phyloP scores from a whole-genome alignment of 2,113 vertebrate genomes.

The Sebastes schlegelii region DNA sequence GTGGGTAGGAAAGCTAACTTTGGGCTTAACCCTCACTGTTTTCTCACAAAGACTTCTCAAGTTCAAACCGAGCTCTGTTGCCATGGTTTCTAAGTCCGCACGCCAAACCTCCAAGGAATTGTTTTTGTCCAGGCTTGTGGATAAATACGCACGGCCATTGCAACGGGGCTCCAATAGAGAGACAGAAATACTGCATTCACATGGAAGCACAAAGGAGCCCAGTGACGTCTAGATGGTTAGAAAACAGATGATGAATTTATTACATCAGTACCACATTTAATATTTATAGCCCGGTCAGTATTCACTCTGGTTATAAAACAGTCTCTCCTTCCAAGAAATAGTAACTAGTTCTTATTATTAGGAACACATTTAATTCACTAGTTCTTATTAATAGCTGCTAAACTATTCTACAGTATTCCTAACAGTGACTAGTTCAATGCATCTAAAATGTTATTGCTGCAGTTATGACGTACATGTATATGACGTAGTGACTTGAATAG shows the following conservation, averaged over 20 bases:
- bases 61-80: conserved; percentile 41
- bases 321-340: not conserved
- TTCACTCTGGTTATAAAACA: not conserved
- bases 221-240: not conserved
- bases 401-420: not conserved
- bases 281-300: not conserved
- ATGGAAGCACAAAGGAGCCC: not conserved
- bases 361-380: not conserved
- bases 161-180: not conserved
- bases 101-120: not conserved
- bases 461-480: not conserved
- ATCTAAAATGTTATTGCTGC: not conserved
- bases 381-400: not conserved
- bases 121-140: conserved; percentile 28
- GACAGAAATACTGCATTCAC: conserved; percentile 6
- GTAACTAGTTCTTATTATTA: not conserved
- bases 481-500: not conserved
- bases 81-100: conserved; percentile 30
- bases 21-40: conserved; percentile 44
- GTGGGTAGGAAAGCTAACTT: conserved; percentile 35
- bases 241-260: not conserved
- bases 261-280: not conserved
- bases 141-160: conserved; percentile 17
- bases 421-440: not conserved
- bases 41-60: conserved; percentile 57